Percentiles rank a stretch among this genome's conserved stretches.
Evolutionary conservation across 2,888 invertebrate species (phyloP).

Genomic region (Ferrisia virgata): DNA sequence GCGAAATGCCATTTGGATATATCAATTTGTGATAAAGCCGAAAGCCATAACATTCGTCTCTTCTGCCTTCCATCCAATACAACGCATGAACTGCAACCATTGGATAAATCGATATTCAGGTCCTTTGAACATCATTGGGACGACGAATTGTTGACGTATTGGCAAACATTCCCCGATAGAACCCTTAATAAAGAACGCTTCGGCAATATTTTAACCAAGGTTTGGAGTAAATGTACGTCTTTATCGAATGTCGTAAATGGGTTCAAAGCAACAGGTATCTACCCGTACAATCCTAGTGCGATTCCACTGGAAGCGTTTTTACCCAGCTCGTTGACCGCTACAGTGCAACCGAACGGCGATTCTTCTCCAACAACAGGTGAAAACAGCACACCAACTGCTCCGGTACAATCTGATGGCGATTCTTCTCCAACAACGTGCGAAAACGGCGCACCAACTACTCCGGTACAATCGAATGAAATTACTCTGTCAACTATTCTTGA

Average conservation of each 20-base stretch:
- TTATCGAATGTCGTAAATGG: conserved; percentile 50
- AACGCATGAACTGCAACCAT: conserved; percentile 52
- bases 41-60: conserved; percentile 50
- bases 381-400: too few species aligned
- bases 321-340: conserved; percentile 46
- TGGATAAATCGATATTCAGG: conserved; percentile 52
- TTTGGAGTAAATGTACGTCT: conserved; percentile 50
- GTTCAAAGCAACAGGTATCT: conserved; percentile 51
- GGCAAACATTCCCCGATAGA: conserved; percentile 50
- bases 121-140: conserved; percentile 52
- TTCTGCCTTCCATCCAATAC: conserved; percentile 53
- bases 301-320: conserved; percentile 50
- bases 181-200: conserved; percentile 51
- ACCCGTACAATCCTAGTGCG: conserved; percentile 50
- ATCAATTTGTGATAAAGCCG: conserved; percentile 51
- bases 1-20: conserved; percentile 51
- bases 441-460: too few species aligned
- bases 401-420: too few species aligned
- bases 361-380: background rate
- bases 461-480: too few species aligned
- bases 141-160: conserved; percentile 51
- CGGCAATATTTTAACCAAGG: conserved; percentile 49
- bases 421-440: too few species aligned
- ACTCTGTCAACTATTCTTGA: too few species aligned
- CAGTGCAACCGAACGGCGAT: background rate